Evolutionary conservation across 2,113 vertebrate species (phyloP), one percentile per base, ranked within the genome.

Genomic region (Hippocampus comes): DNA sequence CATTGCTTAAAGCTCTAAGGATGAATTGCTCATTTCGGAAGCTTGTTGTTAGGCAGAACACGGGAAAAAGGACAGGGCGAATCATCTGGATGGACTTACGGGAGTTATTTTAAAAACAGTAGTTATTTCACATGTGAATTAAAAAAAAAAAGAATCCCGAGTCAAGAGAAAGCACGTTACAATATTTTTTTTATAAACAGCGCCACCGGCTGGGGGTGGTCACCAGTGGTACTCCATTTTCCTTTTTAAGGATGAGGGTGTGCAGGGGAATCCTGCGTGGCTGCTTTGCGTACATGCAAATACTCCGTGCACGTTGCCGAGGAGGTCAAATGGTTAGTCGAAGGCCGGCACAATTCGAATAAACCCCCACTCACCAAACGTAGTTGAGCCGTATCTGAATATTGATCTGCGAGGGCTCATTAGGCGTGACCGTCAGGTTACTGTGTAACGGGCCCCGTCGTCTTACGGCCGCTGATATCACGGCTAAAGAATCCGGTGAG

Each of bases 301-400:
- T 86, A 70, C 70, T n/a, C 53, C 21, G 76, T 25, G 0, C 61
- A 60, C 71, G 78, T 81, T 77, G 71, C 77, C 70, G 68, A 77
- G 77, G 70, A 80, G 88, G 84, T 87, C 87, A 89, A 89, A 90
- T 85, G 66, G 51, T 84, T 76, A 85, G 81, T 85, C 78, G 83
- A 85, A 89, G 43, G 48, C 27, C 14, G 59, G 17, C 59, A 4
- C 59, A 34, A 61, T 61, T 38, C 34, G 12, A 61, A 2, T 18
- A 30, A 4, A 9, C 6, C 14, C 25, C 25, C 25, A 5, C 27
- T 15, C 25, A 1, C 27, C 27, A 20, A 27, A 14, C 23, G 14
- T 59, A 9, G 25, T 17, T 14, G 23, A 64, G 15, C 60, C 65
- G n/a, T 81, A 84, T 82, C 83, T 57, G 30, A 79, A 65, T 83